Percentiles rank a stretch among this genome's conserved stretches.
These are phyloP conservation scores for Nasonia giraulti DNA, from an alignment of 1,140 invertebrate genomes.

Conservation along the genomic window DNA sequence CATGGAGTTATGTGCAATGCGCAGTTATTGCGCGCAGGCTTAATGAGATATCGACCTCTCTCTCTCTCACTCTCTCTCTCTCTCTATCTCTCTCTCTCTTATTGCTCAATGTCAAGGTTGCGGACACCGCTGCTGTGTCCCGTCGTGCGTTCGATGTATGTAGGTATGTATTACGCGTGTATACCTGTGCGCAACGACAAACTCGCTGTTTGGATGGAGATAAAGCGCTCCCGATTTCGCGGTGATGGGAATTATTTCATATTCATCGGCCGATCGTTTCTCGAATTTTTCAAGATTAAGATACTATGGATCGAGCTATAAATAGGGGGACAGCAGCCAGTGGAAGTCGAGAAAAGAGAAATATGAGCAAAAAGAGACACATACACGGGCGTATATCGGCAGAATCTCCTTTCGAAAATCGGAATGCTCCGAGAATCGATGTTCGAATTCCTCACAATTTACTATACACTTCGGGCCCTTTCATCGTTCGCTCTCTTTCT, in stretches of 20 bases:
- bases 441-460: slow-evolving; percentile 60
- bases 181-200: too few relatives aligned
- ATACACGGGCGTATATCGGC: slow-evolving; percentile 26
- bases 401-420: slow-evolving; percentile 44
- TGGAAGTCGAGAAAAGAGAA: slow-evolving; percentile 11
- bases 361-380: slow-evolving; percentile 21
- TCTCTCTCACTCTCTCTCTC: not conserved
- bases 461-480: slow-evolving; percentile 59
- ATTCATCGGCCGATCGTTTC: slow-evolving; percentile 32
- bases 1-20: not conserved
- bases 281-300: slow-evolving; percentile 51
- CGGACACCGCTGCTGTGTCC: not conserved
- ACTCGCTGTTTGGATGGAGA: not conserved
- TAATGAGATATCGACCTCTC: slow-evolving; percentile 42
- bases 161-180: too few relatives aligned
- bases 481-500: slow-evolving; percentile 48
- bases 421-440: slow-evolving; percentile 57
- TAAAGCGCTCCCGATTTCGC: not conserved
- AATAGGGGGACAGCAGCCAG: slow-evolving; percentile 15
- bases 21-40: not conserved
- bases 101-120: slow-evolving; percentile 42
- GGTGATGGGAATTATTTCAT: slow-evolving; percentile 32
- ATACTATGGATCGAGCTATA: slow-evolving; percentile 33
- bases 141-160: too few relatives aligned
- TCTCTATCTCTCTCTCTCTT: not conserved